These are phyloP conservation scores for Dexiosoma caninum DNA, from an alignment of 2,888 invertebrate genomes.

Conservation along the genomic window DNA sequence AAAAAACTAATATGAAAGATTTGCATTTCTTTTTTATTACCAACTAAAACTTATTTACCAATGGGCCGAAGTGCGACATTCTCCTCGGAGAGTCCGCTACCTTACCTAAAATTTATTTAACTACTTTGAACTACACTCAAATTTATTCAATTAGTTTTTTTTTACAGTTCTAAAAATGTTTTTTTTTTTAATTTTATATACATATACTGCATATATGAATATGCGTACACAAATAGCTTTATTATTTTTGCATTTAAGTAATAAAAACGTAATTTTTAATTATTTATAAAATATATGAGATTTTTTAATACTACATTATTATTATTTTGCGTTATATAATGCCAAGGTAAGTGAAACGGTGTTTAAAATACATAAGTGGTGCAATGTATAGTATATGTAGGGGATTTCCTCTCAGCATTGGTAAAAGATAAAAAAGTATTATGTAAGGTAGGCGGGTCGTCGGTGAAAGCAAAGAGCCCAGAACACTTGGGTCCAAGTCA, in stretches of 20 bases:
- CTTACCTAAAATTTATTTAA: constrained; percentile 10
- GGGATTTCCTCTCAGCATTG: too few relatives aligned
- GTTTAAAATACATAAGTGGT: too few relatives aligned
- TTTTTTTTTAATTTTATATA: constrained; percentile 26
- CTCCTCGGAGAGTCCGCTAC: too few relatives aligned
- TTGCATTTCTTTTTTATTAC: constrained; percentile 48
- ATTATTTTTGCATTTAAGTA: constrained; percentile 61
- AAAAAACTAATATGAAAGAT: not conserved
- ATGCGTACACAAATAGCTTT: constrained; percentile 61
- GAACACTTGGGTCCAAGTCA: too few relatives aligned
- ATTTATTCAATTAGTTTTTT: not conserved
- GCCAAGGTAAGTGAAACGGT: not conserved
- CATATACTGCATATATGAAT: not conserved
- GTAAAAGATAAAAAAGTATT: too few relatives aligned
- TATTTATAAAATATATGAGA: constrained; percentile 40
- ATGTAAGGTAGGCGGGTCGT: too few relatives aligned
- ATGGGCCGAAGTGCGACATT: too few relatives aligned
- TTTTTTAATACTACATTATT: too few relatives aligned
- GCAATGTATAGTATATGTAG: too few relatives aligned
- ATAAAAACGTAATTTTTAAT: constrained; percentile 34
- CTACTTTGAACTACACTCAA: not conserved
- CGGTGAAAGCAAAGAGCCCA: too few relatives aligned
- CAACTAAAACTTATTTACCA: constrained; percentile 14
- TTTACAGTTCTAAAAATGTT: constrained; percentile 31
- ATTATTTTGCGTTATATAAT: too few relatives aligned